Evolutionary conservation across 2,888 invertebrate species (phyloP).

Genomic region (Meiosimyza platycephala): DNA sequence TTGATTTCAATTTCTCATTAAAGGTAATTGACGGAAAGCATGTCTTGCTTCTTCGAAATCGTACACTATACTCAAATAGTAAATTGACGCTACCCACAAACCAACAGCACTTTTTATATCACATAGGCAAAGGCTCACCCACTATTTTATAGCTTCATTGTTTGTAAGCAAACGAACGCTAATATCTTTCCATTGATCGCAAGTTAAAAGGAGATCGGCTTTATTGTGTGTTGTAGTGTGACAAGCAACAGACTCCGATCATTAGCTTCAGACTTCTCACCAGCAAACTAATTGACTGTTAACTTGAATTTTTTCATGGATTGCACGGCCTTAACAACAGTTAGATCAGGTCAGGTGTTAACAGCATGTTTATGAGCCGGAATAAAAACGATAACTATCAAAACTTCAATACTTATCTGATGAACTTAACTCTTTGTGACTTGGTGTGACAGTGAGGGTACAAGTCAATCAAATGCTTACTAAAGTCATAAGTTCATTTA

Average conservation of each 20-base stretch:
- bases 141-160: background rate
- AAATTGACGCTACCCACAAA: background rate
- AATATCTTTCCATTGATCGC: too few relatives aligned
- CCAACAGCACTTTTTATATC: background rate
- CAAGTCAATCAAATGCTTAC: background rate
- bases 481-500: too few relatives aligned
- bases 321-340: conserved; percentile 11
- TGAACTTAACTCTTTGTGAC: too few relatives aligned
- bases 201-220: too few relatives aligned
- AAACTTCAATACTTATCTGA: background rate
- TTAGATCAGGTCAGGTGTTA: background rate
- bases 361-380: background rate
- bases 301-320: conserved; percentile 7
- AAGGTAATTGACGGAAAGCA: background rate
- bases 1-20: too few relatives aligned
- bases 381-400: background rate
- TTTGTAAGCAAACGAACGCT: background rate
- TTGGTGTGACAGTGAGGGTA: background rate
- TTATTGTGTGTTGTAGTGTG: background rate
- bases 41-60: conserved; percentile 5
- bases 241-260: conserved; percentile 8
- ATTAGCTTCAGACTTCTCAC: conserved; percentile 5
- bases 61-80: conserved; percentile 8
- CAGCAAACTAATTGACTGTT: conserved; percentile 12
- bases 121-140: conserved; percentile 10